Conservation (phyloP, 2,888 invertebrate species). For the Ernsta delagoae region DNA sequence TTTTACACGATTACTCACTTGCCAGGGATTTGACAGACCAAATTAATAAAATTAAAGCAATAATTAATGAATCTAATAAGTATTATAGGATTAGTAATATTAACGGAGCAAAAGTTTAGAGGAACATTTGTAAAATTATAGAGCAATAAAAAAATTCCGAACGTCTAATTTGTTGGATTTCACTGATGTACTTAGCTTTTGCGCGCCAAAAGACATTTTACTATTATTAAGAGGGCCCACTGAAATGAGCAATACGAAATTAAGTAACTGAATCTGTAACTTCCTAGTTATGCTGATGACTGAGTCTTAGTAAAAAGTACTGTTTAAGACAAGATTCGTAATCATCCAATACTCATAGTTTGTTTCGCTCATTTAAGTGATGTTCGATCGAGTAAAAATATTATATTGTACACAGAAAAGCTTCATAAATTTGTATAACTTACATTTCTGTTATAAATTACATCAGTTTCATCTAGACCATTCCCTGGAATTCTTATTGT, state of each 20-base stretch:
- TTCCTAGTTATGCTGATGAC: not conserved
- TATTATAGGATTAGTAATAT: constrained; percentile 61
- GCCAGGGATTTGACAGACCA: constrained; percentile 76
- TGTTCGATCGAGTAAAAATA: constrained; percentile 11
- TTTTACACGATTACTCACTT: constrained; percentile 74
- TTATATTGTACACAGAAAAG: constrained; percentile 10
- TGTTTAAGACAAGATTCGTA: not conserved
- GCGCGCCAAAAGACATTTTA: constrained; percentile 75
- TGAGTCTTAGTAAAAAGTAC: not conserved
- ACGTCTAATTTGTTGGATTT: constrained; percentile 40
- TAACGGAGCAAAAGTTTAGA: constrained; percentile 51
- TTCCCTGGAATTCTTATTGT: constrained; percentile 15
- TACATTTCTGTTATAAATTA: not conserved
- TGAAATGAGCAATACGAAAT: constrained; percentile 11
- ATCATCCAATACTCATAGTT: not conserved
- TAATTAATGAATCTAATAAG: constrained; percentile 68
- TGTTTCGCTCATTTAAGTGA: constrained; percentile 25
- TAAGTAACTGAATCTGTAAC: not conserved
- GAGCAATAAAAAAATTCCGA: constrained; percentile 30
- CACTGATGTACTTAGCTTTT: constrained; percentile 58
- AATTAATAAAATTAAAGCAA: constrained; percentile 64
- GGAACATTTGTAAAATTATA: constrained; percentile 45
- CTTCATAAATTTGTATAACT: constrained; percentile 3
- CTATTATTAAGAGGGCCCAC: constrained; percentile 21
- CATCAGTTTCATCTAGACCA: constrained; percentile 10